Percentiles rank a stretch among this genome's conserved stretches.
phyloP scores from a whole-genome alignment of 2,797 vertebrate species.

The Trachops cirrhosus region DNA sequence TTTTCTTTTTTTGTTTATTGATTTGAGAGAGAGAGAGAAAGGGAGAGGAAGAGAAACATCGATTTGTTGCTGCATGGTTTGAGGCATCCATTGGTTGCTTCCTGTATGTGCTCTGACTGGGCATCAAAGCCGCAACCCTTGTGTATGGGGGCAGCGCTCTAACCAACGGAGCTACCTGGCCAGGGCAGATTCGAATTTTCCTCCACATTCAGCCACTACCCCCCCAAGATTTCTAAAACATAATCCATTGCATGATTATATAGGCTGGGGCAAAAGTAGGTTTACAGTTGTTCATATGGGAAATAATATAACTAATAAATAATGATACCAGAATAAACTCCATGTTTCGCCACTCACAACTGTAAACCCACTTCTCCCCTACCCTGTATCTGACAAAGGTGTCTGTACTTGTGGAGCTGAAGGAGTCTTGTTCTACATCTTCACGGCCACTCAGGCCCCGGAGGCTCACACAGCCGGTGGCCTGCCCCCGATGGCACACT shows the following conservation, averaged over 20 bases:
- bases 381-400: not conserved
- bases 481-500: rapidly evolving
- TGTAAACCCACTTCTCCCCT: not conserved
- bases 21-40: no score
- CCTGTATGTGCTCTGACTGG: no score
- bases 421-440: not conserved
- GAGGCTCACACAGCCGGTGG: not conserved
- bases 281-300: not conserved
- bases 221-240: not conserved
- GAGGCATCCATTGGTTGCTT: not conserved
- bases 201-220: not conserved
- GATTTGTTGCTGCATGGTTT: not conserved
- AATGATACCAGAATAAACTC: not conserved
- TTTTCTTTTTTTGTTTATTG: not conserved
- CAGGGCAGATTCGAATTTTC: slow-evolving; percentile 5
- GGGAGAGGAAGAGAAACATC: not conserved
- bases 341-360: not conserved
- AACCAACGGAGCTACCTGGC: no score
- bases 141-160: not conserved
- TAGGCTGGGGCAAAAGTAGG: not conserved
- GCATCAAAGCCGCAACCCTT: not conserved
- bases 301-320: not conserved
- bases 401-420: not conserved
- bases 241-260: not conserved
- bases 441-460: not conserved